A percentile compares a stretch with the other conserved stretches of the same genome.
Conservation (phyloP, 2,888 invertebrate species). For the Spatulosminthurus flaviceps region DNA sequence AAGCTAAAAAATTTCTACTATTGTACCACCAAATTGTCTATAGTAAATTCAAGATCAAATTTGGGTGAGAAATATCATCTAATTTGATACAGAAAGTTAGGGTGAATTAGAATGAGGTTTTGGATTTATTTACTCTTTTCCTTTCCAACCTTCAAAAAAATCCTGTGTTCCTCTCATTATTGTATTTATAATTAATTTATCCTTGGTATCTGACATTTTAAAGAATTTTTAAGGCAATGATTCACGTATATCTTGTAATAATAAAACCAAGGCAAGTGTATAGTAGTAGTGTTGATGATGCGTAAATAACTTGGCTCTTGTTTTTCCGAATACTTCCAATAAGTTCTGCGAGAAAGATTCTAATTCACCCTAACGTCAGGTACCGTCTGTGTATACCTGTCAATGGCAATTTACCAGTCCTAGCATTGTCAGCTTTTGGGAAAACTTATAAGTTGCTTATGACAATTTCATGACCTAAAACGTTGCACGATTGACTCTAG, state of each 20-base stretch:
- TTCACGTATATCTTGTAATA: too few species aligned
- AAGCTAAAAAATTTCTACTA: too few species aligned
- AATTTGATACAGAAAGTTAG: too few species aligned
- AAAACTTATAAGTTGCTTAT: too few species aligned
- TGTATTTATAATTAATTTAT: neutral
- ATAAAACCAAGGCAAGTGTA: too few species aligned
- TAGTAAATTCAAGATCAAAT: too few species aligned
- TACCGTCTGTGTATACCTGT: too few species aligned
- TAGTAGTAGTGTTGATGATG: neutral
- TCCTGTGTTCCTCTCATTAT: neutral
- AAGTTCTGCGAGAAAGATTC: neutral
- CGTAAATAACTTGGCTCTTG: neutral
- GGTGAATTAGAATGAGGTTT: neutral
- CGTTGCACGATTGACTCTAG: neutral
- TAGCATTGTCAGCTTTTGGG: too few species aligned
- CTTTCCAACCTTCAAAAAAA: neutral
- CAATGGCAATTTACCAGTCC: too few species aligned
- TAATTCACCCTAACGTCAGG: too few species aligned
- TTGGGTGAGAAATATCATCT: too few species aligned
- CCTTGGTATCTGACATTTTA: neutral
- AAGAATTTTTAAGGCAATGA: neutral
- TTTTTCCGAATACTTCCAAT: neutral
- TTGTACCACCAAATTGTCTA: too few species aligned
- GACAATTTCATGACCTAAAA: slow-evolving; percentile 15
- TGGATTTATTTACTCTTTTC: neutral